phyloP scores from a whole-genome alignment of 2,797 vertebrate genomes.

The Enteromius mattozi region DNA sequence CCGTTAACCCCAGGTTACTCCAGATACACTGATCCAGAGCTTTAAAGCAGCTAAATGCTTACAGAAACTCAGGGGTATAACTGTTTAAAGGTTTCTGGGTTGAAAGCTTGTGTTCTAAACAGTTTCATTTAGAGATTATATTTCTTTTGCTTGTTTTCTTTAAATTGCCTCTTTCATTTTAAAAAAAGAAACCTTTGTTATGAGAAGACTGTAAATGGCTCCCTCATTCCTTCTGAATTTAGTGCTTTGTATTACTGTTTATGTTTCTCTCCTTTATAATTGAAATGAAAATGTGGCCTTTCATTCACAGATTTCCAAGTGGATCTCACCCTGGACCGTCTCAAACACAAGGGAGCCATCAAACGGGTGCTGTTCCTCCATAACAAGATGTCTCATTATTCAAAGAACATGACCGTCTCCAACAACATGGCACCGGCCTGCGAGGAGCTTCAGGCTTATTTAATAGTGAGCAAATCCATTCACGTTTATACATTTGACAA shows the following conservation, averaged over 20 bases:
- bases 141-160: not conserved
- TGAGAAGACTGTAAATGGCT: not conserved
- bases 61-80: not conserved
- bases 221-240: not conserved
- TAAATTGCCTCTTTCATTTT: not conserved
- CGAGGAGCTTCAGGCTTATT: constrained; percentile 87
- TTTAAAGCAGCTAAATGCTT: constrained; percentile 20
- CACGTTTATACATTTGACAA: not conserved
- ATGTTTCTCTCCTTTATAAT: constrained; percentile 4
- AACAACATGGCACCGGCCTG: constrained; percentile 80
- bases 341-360: constrained; percentile 93
- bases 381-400: constrained; percentile 78
- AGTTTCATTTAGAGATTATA: not conserved
- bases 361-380: constrained; percentile 91
- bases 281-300: constrained; percentile 42
- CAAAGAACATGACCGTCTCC: constrained; percentile 86
- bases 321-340: constrained; percentile 90
- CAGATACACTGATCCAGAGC: not conserved
- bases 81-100: not conserved
- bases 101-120: constrained; percentile 14
- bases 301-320: constrained; percentile 85
- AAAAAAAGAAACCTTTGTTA: not conserved
- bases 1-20: not conserved
- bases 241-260: constrained; percentile 30
- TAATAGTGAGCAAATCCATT: constrained; percentile 80